Evolutionary conservation across 2,888 invertebrate genomes (phyloP).

Genomic region (Lasiommata megera): DNA sequence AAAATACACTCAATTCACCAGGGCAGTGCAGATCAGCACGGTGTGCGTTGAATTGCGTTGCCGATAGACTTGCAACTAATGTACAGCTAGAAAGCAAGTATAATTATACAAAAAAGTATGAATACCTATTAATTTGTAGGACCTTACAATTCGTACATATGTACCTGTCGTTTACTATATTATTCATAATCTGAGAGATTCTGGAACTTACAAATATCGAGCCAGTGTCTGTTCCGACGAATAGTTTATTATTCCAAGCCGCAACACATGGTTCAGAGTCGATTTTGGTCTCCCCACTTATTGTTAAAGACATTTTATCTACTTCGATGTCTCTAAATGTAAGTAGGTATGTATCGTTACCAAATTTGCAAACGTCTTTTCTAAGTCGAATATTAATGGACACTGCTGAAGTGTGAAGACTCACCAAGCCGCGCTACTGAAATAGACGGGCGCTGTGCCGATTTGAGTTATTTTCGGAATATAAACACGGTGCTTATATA

Average conservation of each 20-base stretch:
- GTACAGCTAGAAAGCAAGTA: no score
- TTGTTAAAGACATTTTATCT: conserved; percentile 54
- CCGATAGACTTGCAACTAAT: no score
- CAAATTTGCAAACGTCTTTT: conserved; percentile 33
- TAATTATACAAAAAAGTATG: no score
- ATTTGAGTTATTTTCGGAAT: conserved; percentile 16
- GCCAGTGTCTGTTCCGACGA: conserved; percentile 65
- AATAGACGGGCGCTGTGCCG: conserved; percentile 16
- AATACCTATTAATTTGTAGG: no score
- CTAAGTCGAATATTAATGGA: conserved; percentile 37
- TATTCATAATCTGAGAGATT: no score
- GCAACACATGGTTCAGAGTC: conserved; percentile 65
- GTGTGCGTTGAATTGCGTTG: no score
- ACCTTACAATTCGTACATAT: no score
- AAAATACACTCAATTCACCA: no score
- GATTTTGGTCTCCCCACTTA: conserved; percentile 55
- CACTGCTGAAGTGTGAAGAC: conserved; percentile 36
- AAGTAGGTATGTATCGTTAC: no score
- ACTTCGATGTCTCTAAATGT: neutral
- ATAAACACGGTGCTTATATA: neutral
- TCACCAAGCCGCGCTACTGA: conserved; percentile 11
- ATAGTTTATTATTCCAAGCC: conserved; percentile 58
- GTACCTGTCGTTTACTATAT: no score
- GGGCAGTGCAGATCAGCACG: no score
- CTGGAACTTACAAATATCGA: conserved; percentile 56